Evolutionary conservation across 2,888 invertebrate species (phyloP).

Genomic region (Drosophila percnosoma): DNA sequence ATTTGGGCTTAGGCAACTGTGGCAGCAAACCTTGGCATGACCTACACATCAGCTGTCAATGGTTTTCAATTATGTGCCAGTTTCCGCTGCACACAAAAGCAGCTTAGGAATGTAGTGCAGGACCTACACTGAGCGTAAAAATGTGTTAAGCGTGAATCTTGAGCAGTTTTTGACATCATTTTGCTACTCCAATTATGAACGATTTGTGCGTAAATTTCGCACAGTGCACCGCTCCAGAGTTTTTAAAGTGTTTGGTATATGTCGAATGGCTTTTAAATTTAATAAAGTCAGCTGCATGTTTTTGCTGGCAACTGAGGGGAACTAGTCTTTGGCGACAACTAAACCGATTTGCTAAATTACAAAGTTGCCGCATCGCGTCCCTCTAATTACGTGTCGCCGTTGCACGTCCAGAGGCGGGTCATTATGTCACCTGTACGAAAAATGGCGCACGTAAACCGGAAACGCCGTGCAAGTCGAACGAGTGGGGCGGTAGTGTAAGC

Average conservation of each 20-base stretch:
- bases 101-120: neutral
- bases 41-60: constrained; percentile 40
- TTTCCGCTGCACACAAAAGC: constrained; percentile 9
- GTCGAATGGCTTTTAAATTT: constrained; percentile 63
- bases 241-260: constrained; percentile 21
- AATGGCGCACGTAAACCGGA: constrained; percentile 77
- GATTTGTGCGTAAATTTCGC: neutral
- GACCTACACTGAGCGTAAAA: neutral
- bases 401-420: constrained; percentile 63
- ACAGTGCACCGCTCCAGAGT: neutral
- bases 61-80: constrained; percentile 57
- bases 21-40: constrained; percentile 33
- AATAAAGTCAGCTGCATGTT: constrained; percentile 39
- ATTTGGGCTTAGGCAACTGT: neutral
- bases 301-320: neutral
- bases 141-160: neutral
- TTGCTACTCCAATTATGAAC: neutral
- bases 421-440: constrained; percentile 78
- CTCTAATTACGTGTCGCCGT: constrained; percentile 66
- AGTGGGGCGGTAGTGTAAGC: neutral
- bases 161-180: neutral
- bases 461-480: constrained; percentile 43
- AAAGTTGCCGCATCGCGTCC: constrained; percentile 41
- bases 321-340: constrained; percentile 34
- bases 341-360: constrained; percentile 79